These are phyloP conservation scores for Eugnorisma glareosa DNA, from an alignment of 2,888 invertebrate species.

Conservation along the genomic window DNA sequence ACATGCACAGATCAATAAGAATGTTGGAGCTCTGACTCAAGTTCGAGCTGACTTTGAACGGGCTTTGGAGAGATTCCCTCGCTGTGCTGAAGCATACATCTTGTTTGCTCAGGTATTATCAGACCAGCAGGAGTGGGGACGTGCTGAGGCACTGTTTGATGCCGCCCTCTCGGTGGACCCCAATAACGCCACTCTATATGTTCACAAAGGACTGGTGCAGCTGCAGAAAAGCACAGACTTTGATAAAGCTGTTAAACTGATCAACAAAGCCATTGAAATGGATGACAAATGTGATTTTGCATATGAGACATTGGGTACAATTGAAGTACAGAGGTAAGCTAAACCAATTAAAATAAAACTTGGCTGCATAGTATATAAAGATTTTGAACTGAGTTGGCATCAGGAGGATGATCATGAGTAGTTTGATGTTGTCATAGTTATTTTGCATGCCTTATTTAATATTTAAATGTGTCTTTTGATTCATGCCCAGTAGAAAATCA, in stretches of 20 bases:
- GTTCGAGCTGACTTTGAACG: conserved; percentile 94
- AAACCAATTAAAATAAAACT: conserved; percentile 11
- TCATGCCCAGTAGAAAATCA: conserved; percentile 36
- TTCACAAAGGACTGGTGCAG: conserved; percentile 95
- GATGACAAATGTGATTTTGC: conserved; percentile 98
- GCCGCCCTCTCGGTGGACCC: conserved; percentile 96
- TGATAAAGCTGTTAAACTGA: conserved; percentile 94
- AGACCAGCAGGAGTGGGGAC: conserved; percentile 95
- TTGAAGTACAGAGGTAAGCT: conserved; percentile 96
- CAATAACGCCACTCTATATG: conserved; percentile 95
- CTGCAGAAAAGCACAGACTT: conserved; percentile 96
- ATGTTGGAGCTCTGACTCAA: conserved; percentile 91
- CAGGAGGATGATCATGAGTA: background rate
- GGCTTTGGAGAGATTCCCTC: conserved; percentile 94
- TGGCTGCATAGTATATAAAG: background rate
- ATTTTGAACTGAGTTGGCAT: background rate
- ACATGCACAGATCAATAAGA: conserved; percentile 91
- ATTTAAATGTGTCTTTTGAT: conserved; percentile 25
- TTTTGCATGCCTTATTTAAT: background rate
- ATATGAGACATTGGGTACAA: conserved; percentile 98
- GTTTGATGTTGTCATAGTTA: conserved; percentile 7
- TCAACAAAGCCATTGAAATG: conserved; percentile 95
- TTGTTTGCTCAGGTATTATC: conserved; percentile 97
- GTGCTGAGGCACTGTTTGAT: conserved; percentile 95
- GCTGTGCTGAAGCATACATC: conserved; percentile 96